Conservation (phyloP, 2,113 vertebrate species). For the Platycercus adscitus region DNA sequence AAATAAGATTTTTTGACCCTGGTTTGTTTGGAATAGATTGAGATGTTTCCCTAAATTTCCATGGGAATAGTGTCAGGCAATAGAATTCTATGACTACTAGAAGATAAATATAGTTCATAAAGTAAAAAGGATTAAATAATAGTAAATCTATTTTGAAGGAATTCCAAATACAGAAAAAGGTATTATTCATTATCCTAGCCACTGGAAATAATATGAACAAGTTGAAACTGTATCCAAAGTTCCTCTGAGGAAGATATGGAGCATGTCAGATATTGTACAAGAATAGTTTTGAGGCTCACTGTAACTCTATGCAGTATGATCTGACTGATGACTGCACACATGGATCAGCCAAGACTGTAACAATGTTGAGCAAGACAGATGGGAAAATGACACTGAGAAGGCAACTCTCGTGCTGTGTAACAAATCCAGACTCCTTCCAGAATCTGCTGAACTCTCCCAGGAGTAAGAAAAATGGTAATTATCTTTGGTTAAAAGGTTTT, state of each 20-base stretch:
- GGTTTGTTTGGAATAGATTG: background rate
- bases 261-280: background rate
- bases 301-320: background rate
- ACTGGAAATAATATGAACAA: constrained; percentile 26
- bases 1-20: background rate
- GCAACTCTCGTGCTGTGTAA: background rate
- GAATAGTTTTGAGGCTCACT: background rate
- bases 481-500: background rate
- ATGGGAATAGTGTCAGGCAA: background rate
- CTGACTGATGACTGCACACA: constrained; percentile 8
- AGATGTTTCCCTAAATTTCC: background rate
- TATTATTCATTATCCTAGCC: constrained; percentile 39
- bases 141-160: background rate
- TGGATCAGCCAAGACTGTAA: background rate
- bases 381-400: constrained; percentile 49
- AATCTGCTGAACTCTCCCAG: background rate
- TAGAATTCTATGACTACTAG: background rate
- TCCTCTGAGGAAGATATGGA: background rate
- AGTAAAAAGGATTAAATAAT: background rate
- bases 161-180: background rate
- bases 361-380: constrained; percentile 49
- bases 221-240: background rate
- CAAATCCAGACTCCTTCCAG: constrained; percentile 13
- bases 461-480: background rate
- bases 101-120: constrained; percentile 2